phyloP scores from a whole-genome alignment of 2,888 invertebrate genomes.

The Brachyptera putata region DNA sequence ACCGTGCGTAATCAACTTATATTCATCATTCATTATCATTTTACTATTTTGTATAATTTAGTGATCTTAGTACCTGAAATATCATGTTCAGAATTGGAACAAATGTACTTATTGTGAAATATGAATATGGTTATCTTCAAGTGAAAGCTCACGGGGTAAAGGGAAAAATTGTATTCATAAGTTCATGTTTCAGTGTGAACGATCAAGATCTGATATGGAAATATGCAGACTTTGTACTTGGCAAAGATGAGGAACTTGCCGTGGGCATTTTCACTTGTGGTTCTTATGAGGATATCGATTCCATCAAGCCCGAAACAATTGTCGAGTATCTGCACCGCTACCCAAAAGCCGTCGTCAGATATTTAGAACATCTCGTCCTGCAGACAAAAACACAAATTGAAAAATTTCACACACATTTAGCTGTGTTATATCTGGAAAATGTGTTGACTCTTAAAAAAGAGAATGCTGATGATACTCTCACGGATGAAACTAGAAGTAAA shows the following conservation, averaged over 20 bases:
- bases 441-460: conserved; percentile 37
- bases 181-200: too few species aligned
- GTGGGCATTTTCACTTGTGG: conserved; percentile 45
- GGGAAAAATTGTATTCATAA: too few species aligned
- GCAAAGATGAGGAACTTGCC: conserved; percentile 43
- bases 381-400: conserved; percentile 39
- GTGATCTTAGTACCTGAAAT: too few species aligned
- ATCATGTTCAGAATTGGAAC: too few species aligned
- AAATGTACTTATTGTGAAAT: too few species aligned
- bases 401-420: conserved; percentile 49
- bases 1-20: too few species aligned
- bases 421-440: conserved; percentile 47
- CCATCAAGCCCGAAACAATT: conserved; percentile 40
- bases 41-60: too few species aligned
- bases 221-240: conserved; percentile 45
- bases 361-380: conserved; percentile 46
- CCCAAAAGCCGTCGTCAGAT: conserved; percentile 44
- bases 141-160: too few species aligned
- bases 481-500: conserved; percentile 39
- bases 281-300: conserved; percentile 37
- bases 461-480: conserved; percentile 25
- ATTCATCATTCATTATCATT: too few species aligned
- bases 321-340: conserved; percentile 45
- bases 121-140: too few species aligned
- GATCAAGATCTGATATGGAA: conserved; percentile 47